Conservation (phyloP, 1,140 invertebrate species). For the Sipha flava region DNA sequence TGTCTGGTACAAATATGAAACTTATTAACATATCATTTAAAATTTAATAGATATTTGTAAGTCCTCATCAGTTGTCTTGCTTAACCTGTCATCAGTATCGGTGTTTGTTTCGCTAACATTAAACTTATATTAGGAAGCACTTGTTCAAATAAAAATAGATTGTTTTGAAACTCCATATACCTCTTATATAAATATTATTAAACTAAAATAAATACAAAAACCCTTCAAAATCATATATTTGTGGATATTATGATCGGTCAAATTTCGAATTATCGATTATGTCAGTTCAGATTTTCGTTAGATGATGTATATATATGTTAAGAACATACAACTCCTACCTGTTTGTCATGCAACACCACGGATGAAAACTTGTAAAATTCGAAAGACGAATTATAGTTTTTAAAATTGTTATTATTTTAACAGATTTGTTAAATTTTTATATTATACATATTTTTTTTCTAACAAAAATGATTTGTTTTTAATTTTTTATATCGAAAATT, state of each 20-base stretch:
- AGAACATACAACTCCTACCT: no score
- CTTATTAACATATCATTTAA: no score
- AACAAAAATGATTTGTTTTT: neutral
- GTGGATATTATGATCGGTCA: neutral
- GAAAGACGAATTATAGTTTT: neutral
- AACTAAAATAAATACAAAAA: neutral
- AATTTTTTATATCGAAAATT: conserved; percentile 3
- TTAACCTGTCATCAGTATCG: no score
- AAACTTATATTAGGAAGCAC: neutral
- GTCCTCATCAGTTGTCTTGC: no score
- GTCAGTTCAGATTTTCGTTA: no score
- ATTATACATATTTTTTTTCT: neutral
- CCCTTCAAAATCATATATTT: neutral
- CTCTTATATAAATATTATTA: neutral
- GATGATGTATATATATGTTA: no score
- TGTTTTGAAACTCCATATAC: neutral
- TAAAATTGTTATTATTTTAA: conserved; percentile 36
- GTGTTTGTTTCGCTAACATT: no score
- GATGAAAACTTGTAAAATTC: no score
- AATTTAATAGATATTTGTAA: no score
- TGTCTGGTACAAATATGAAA: no score
- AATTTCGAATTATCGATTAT: neutral
- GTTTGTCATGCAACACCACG: no score
- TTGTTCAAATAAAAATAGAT: neutral
- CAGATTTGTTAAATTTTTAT: neutral